These are phyloP conservation scores for Hedychridium roseum DNA, from an alignment of 2,888 invertebrate genomes.

Conservation along the genomic window DNA sequence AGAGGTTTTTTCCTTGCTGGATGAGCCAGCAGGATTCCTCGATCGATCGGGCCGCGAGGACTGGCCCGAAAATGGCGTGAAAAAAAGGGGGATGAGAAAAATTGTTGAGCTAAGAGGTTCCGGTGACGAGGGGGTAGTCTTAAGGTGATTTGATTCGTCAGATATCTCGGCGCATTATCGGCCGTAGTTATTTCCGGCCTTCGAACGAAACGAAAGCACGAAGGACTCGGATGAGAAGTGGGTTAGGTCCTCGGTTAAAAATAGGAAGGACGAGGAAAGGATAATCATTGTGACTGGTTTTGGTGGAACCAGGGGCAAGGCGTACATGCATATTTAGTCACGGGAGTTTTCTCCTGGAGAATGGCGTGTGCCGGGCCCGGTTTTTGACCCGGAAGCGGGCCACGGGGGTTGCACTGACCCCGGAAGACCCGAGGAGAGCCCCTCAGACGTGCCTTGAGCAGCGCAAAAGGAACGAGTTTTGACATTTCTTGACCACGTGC, in stretches of 20 bases:
- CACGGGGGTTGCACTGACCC: slow-evolving; percentile 40
- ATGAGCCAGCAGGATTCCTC: slow-evolving; percentile 31
- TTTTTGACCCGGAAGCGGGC: slow-evolving; percentile 53
- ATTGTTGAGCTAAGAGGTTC: slow-evolving; percentile 46
- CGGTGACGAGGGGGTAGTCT: slow-evolving; percentile 38
- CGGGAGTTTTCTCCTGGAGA: slow-evolving; percentile 11
- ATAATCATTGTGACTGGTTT: not conserved
- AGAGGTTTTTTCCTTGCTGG: too few species aligned
- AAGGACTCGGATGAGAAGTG: too few species aligned
- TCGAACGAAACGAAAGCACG: too few species aligned
- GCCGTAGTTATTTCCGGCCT: slow-evolving; percentile 53
- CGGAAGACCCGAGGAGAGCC: slow-evolving; percentile 34
- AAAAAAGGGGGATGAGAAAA: slow-evolving; percentile 20
- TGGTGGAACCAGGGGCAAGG: too few species aligned
- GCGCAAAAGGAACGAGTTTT: slow-evolving; percentile 55
- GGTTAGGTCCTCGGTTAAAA: slow-evolving; percentile 30
- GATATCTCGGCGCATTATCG: slow-evolving; percentile 50
- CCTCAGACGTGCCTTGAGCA: slow-evolving; percentile 30
- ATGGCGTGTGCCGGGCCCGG: slow-evolving; percentile 46
- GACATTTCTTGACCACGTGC: slow-evolving; percentile 59
- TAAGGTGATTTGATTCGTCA: slow-evolving; percentile 54
- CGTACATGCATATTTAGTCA: slow-evolving; percentile 18
- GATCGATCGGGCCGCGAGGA: slow-evolving; percentile 26
- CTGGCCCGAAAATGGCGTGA: slow-evolving; percentile 1
- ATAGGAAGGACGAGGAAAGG: not conserved